Conservation (phyloP, 2,888 invertebrate species). For the Drymonia ruficornis region DNA sequence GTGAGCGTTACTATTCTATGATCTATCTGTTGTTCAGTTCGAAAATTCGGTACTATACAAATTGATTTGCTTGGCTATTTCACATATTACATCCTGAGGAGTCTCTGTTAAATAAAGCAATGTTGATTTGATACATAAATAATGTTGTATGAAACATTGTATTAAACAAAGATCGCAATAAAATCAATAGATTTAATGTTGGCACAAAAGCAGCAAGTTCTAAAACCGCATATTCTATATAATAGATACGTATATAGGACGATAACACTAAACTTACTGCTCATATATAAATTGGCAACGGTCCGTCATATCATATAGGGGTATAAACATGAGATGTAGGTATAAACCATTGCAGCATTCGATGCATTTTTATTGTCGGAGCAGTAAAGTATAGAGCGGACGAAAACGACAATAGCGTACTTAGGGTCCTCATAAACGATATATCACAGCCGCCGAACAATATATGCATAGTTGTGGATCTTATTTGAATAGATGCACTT, state of each 20-base stretch:
- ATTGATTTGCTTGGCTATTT: no score
- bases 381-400: slow-evolving; percentile 62
- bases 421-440: slow-evolving; percentile 76
- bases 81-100: no score
- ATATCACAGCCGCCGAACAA: slow-evolving; percentile 70
- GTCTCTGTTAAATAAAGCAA: no score
- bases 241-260: background rate
- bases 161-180: no score
- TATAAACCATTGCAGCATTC: slow-evolving; percentile 64
- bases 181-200: background rate
- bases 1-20: slow-evolving; percentile 45
- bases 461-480: slow-evolving; percentile 42
- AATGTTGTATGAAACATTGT: no score
- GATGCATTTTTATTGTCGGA: slow-evolving; percentile 77
- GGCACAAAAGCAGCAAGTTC: background rate
- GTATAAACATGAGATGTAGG: slow-evolving; percentile 53
- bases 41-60: slow-evolving; percentile 14
- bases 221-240: background rate
- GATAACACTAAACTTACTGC: slow-evolving; percentile 13
- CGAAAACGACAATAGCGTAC: slow-evolving; percentile 72
- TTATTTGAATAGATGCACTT: slow-evolving; percentile 36
- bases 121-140: no score
- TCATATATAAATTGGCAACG: slow-evolving; percentile 23
- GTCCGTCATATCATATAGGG: slow-evolving; percentile 37
- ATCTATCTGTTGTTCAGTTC: slow-evolving; percentile 31